These are phyloP conservation scores for Caenorhabditis macrosperma DNA, from an alignment of 2,888 invertebrate genomes.

Conservation along the genomic window DNA sequence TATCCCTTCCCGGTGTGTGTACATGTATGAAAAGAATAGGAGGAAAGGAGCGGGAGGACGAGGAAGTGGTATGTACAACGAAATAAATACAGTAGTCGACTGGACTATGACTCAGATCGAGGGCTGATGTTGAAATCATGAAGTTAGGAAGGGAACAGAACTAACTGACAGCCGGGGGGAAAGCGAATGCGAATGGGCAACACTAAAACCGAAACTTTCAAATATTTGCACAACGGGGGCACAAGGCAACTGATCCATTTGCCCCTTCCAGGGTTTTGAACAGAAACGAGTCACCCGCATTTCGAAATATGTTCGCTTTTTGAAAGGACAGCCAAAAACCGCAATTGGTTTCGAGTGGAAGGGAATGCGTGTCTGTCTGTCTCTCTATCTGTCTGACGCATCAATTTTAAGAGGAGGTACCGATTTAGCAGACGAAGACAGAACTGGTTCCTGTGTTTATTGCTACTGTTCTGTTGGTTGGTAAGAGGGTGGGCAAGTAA, in stretches of 20 bases:
- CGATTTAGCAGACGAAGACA: not conserved
- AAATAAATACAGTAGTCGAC: not conserved
- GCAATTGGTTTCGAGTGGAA: not conserved
- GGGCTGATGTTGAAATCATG: too few species aligned
- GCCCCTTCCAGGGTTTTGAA: too few species aligned
- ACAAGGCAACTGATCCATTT: not conserved
- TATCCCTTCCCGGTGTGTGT: too few species aligned
- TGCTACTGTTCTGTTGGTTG: too few species aligned
- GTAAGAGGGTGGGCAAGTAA: not conserved
- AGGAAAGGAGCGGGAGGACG: not conserved
- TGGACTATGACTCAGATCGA: not conserved
- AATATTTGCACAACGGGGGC: not conserved
- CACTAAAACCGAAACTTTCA: conserved; percentile 12
- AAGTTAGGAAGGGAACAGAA: not conserved
- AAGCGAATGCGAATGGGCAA: not conserved
- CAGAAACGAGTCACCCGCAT: too few species aligned
- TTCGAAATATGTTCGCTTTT: too few species aligned
- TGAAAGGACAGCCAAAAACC: not conserved
- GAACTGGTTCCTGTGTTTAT: conserved; percentile 10
- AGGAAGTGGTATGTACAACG: not conserved
- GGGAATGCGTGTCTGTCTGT: not conserved
- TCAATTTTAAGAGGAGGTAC: conserved; percentile 12
- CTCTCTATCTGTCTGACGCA: too few species aligned
- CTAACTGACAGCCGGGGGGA: not conserved
- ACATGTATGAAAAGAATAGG: conserved; percentile 28